Conservation (phyloP, 2,797 vertebrate genomes). For the Pelodytes ibericus region DNA sequence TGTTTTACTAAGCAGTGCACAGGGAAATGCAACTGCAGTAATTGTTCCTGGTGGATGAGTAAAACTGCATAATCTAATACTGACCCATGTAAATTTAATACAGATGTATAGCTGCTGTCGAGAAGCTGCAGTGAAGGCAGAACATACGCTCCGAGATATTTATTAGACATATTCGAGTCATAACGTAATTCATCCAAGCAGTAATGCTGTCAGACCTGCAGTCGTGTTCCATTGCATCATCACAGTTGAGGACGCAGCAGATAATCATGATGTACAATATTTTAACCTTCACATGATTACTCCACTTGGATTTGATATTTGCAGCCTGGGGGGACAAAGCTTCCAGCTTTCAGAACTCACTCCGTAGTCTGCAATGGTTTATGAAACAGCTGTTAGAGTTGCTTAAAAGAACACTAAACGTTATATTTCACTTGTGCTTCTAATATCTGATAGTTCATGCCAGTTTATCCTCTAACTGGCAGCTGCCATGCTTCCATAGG, state of each 20-base stretch:
- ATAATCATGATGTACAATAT: slow-evolving; percentile 50
- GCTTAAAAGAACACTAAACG: neutral
- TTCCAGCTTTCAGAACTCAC: slow-evolving; percentile 5
- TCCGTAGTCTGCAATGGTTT: neutral
- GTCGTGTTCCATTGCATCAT: slow-evolving; percentile 42
- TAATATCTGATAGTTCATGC: too few relatives aligned
- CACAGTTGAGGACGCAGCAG: slow-evolving; percentile 41
- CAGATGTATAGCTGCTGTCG: slow-evolving; percentile 53
- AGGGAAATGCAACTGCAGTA: slow-evolving; percentile 52
- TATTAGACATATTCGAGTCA: slow-evolving; percentile 53
- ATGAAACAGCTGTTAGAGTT: slow-evolving; percentile 16
- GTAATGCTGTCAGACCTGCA: slow-evolving; percentile 52
- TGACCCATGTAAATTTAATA: slow-evolving; percentile 50
- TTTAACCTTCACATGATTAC: slow-evolving; percentile 53
- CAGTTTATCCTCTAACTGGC: too few relatives aligned
- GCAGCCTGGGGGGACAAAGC: neutral
- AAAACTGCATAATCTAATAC: slow-evolving; percentile 35
- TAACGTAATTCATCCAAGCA: slow-evolving; percentile 49
- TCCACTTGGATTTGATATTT: slow-evolving; percentile 34
- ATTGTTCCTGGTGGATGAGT: slow-evolving; percentile 48
- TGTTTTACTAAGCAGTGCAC: slow-evolving; percentile 52
- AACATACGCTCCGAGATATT: slow-evolving; percentile 46
- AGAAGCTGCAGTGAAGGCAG: slow-evolving; percentile 43
- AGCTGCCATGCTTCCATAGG: too few relatives aligned
- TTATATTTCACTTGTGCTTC: too few relatives aligned